phyloP scores from a whole-genome alignment of 2,888 invertebrate species.

The Campopleginae sp. region DNA sequence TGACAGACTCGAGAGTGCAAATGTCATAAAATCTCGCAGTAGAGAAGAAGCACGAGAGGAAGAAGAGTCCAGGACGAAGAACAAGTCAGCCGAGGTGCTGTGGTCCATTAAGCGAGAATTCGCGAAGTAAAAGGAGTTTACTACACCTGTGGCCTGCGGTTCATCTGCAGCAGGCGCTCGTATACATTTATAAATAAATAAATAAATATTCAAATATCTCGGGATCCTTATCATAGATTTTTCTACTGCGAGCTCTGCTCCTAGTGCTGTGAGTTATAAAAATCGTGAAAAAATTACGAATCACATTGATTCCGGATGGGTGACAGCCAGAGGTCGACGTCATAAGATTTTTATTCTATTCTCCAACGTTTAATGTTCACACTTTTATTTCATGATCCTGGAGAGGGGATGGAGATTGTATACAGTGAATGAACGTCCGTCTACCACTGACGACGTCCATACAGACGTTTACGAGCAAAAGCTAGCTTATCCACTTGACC shows the following conservation, averaged over 20 bases:
- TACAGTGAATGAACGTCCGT: conserved; percentile 64
- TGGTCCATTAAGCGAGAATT: conserved; percentile 75
- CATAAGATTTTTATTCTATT: conserved; percentile 72
- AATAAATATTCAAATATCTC: conserved; percentile 34
- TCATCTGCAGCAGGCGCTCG: conserved; percentile 57
- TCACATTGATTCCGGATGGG: conserved; percentile 61
- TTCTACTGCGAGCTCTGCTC: neutral
- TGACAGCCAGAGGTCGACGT: conserved; percentile 71
- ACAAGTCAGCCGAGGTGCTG: conserved; percentile 65
- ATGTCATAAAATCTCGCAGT: conserved; percentile 57
- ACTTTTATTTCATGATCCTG: neutral
- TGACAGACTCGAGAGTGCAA: conserved; percentile 53
- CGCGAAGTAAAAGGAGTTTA: conserved; percentile 78
- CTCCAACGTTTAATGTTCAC: conserved; percentile 60
- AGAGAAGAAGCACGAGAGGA: conserved; percentile 30
- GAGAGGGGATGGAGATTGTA: conserved; percentile 34
- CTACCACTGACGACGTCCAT: conserved; percentile 47
- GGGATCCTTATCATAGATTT: conserved; percentile 46
- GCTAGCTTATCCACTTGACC: conserved; percentile 73
- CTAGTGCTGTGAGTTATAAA: conserved; percentile 40
- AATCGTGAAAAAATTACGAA: conserved; percentile 37
- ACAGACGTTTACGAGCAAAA: conserved; percentile 75
- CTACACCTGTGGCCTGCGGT: conserved; percentile 79
- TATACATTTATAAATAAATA: conserved; percentile 10
- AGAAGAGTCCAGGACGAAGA: conserved; percentile 36